Percentiles rank a stretch among this genome's conserved stretches.
Evolutionary conservation across 2,888 invertebrate genomes (phyloP).

Genomic region (Trissoscelio sp.): DNA sequence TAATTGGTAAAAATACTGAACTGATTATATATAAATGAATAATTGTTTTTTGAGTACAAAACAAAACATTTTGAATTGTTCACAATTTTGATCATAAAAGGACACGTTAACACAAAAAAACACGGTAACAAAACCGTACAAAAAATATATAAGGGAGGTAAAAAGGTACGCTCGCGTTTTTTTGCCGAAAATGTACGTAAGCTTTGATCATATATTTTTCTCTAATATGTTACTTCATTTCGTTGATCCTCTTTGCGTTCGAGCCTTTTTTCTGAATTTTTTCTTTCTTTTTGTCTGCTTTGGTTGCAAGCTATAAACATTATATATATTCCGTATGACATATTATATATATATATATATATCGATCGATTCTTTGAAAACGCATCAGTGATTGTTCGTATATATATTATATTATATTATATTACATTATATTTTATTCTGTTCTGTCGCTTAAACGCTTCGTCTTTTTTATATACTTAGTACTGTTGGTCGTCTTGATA

Average conservation of each 20-base stretch:
- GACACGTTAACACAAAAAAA: constrained; percentile 30
- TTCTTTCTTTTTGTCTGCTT: constrained; percentile 70
- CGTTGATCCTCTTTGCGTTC: constrained; percentile 70
- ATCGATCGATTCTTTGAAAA: constrained; percentile 47
- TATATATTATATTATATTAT: constrained; percentile 46
- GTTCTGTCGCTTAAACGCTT: constrained; percentile 75
- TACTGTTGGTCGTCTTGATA: constrained; percentile 38
- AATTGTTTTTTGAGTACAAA: too few relatives aligned
- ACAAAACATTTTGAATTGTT: not conserved
- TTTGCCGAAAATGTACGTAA: constrained; percentile 70
- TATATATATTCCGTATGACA: constrained; percentile 41
- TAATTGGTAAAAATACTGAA: too few relatives aligned
- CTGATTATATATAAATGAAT: too few relatives aligned
- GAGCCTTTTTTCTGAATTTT: constrained; percentile 70
- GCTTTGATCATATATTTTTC: constrained; percentile 70
- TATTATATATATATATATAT: too few relatives aligned
- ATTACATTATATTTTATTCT: constrained; percentile 42
- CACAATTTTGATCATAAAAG: not conserved
- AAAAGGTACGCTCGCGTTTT: constrained; percentile 61
- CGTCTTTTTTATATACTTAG: constrained; percentile 56
- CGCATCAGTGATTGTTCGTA: constrained; percentile 67
- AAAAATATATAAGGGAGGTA: constrained; percentile 44
- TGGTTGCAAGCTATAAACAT: constrained; percentile 72
- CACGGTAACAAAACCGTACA: constrained; percentile 33
- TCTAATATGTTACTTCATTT: constrained; percentile 58